Base-by-base conservation (phyloP, 2,888 invertebrate genomes). In the Caenorhabditis afra region DNA sequence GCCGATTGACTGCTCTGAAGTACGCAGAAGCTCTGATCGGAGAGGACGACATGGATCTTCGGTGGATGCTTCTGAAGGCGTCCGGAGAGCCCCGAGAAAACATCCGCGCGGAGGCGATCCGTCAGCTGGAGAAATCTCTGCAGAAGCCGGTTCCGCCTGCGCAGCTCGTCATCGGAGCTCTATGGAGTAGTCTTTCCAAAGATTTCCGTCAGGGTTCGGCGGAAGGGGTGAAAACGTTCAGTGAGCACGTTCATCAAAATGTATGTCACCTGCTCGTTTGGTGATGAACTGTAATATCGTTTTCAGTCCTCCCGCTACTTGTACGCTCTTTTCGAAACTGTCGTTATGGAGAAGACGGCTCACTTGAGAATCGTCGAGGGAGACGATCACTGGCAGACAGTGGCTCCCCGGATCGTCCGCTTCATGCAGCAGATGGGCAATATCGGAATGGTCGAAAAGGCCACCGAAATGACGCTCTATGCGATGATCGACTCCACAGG, bases 11-110 rank as follows among this genome's bases (percentile, higher is more conserved):
- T 1, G 79, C 83, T 14, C 49, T 86, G 39, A 86, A 86, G 55
- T 86, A 85, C 58, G 76, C 80, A 0, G 85, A 84, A 61, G 81
- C 85, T 11, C 62, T 86, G 35, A 78, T 85, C 39, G 65, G 74
- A 41, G 79, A 81, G 8, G 44, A 65, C 10, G 79, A 84, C 18
- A 79, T 81, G 75, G 77, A 81, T 16, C 76, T 85, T 39, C 78
- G 76, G 0, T 86, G 85, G 85, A 59, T 81, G 52, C 52, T 86
- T 4, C 68, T 85, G 20, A 62, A 66, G 23, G 81, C 81, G 1
- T 76, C 78, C 16, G 85, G 82, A 35, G 83, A 85, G 35, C 66
- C 71, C 61, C 74, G 57, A 74, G 79, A 57, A 23, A 14, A 55
- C n/a, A 78, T 85, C 57, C 73, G 79, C 14, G 47, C 71, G 16